phyloP scores from a whole-genome alignment of 2,797 vertebrate genomes.

The Poeciliopsis paucimaculata region DNA sequence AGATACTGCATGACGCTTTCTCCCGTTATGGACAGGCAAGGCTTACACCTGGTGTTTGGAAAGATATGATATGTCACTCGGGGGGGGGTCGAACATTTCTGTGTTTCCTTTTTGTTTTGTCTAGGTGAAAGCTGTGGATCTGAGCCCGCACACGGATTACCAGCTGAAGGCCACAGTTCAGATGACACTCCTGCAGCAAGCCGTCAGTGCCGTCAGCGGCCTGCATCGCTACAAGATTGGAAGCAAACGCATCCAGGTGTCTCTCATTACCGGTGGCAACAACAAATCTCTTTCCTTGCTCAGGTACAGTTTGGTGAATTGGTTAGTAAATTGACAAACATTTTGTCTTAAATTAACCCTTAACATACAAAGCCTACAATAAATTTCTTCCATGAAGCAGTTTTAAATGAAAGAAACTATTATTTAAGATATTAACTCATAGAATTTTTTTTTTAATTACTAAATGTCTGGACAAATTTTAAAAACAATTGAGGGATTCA shows the following conservation, averaged over 20 bases:
- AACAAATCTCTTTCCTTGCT: constrained; percentile 89
- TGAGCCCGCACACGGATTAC: constrained; percentile 97
- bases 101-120: constrained; percentile 6
- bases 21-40: constrained; percentile 90
- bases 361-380: background rate
- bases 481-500: too few relatives aligned
- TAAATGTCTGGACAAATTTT: too few relatives aligned
- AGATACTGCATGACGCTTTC: constrained; percentile 88
- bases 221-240: constrained; percentile 95
- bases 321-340: background rate
- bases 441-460: too few relatives aligned
- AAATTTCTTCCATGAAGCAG: too few relatives aligned
- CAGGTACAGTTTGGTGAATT: constrained; percentile 77
- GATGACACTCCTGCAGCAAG: constrained; percentile 93
- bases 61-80: background rate
- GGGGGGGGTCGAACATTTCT: background rate
- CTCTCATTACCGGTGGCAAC: constrained; percentile 87
- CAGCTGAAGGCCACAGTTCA: constrained; percentile 92
- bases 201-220: constrained; percentile 88
- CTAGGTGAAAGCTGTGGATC: constrained; percentile 91
- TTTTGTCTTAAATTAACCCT: background rate
- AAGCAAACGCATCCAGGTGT: constrained; percentile 94
- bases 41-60: background rate
- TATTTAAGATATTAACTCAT: too few relatives aligned
- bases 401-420: too few relatives aligned